Evolutionary conservation across 2,113 vertebrate genomes (phyloP).

Genomic region (Sylvia atricapilla): DNA sequence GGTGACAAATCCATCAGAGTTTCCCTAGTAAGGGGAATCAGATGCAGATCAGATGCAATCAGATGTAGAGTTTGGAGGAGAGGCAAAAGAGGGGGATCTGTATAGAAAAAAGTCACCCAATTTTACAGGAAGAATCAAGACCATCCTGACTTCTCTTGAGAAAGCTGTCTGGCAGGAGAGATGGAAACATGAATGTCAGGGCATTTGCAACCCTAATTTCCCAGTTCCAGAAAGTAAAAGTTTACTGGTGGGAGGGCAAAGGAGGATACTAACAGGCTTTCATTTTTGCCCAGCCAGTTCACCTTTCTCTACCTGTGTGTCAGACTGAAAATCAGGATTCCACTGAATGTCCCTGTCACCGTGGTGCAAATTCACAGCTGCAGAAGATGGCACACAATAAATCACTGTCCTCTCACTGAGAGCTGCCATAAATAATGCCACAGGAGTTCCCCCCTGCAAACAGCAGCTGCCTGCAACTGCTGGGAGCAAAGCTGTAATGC

Average conservation of each 20-base stretch:
- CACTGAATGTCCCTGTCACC: neutral
- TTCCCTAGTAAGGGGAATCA: neutral
- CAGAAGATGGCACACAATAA: constrained; percentile 24
- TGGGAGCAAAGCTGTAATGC: constrained; percentile 14
- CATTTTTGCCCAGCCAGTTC: neutral
- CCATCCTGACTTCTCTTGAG: neutral
- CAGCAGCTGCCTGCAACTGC: constrained; percentile 52
- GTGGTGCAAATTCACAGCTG: constrained; percentile 52
- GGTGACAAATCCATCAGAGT: neutral
- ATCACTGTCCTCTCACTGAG: constrained; percentile 60
- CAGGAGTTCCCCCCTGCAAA: constrained; percentile 37
- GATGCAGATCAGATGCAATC: neutral
- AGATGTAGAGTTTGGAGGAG: neutral
- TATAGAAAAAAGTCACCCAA: neutral
- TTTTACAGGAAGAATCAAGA: neutral
- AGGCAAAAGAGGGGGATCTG: neutral
- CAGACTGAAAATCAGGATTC: constrained; percentile 47
- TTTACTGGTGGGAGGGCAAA: neutral
- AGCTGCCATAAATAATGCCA: constrained; percentile 71
- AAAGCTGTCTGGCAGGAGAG: neutral
- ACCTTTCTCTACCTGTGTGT: constrained; percentile 13
- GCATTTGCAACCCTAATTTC: neutral
- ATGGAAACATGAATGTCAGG: neutral
- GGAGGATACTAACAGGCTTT: neutral
- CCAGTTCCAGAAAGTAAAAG: neutral